Evolutionary conservation across 2,797 vertebrate species (phyloP).

Genomic region (Sparidentex hasta): DNA sequence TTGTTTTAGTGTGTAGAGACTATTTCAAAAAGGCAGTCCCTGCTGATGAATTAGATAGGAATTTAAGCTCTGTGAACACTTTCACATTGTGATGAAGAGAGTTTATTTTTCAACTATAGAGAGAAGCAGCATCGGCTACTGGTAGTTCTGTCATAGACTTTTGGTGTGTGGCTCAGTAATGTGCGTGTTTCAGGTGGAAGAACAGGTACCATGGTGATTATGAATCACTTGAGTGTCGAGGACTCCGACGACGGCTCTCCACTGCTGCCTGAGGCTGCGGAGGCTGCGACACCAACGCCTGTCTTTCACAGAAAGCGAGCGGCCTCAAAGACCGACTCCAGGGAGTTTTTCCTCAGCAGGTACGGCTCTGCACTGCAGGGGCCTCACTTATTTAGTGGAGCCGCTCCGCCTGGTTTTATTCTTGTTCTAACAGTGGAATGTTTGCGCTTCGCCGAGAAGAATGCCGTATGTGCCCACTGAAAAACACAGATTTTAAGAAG

Average conservation of each 20-base stretch:
- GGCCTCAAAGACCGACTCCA: constrained; percentile 45
- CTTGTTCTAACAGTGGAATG: too few relatives aligned
- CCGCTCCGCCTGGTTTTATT: too few relatives aligned
- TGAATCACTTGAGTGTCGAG: constrained; percentile 74
- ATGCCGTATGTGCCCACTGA: too few relatives aligned
- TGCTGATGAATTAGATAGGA: constrained; percentile 3
- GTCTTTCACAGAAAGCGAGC: constrained; percentile 36
- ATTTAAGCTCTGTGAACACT: neutral
- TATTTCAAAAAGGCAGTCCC: neutral
- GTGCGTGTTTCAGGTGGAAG: constrained; percentile 39
- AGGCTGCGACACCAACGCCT: constrained; percentile 28
- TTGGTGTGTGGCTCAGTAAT: neutral
- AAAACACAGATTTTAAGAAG: too few relatives aligned
- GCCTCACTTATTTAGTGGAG: neutral
- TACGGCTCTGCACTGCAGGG: constrained; percentile 25
- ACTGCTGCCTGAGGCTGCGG: constrained; percentile 70
- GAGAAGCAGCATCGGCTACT: neutral
- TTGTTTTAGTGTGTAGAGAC: neutral
- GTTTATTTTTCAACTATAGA: neutral
- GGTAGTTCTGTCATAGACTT: neutral
- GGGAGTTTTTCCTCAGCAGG: constrained; percentile 80
- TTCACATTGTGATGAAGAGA: neutral
- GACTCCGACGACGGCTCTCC: constrained; percentile 63
- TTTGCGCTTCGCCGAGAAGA: too few relatives aligned
- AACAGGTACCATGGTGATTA: constrained; percentile 71